phyloP scores from a whole-genome alignment of 2,888 invertebrate species.

The Cremastinae sp. region DNA sequence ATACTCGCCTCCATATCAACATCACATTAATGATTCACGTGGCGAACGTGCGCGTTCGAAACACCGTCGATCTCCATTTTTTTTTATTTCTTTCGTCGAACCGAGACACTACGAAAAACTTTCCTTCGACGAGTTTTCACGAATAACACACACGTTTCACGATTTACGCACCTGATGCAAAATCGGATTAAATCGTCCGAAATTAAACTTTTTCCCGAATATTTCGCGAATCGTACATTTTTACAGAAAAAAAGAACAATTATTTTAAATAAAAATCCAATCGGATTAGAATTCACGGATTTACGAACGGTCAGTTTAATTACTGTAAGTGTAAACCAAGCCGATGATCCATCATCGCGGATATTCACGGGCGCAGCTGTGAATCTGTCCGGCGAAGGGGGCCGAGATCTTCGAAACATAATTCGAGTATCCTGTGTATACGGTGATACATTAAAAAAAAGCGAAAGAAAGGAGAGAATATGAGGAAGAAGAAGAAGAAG shows the following conservation, averaged over 20 bases:
- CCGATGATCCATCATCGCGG: conserved; percentile 37
- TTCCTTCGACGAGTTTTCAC: too few relatives aligned
- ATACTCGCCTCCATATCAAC: neutral
- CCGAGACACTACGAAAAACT: too few relatives aligned
- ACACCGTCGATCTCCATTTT: too few relatives aligned
- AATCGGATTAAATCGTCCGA: too few relatives aligned
- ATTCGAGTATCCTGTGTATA: conserved; percentile 36
- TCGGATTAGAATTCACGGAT: neutral
- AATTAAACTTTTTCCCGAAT: too few relatives aligned
- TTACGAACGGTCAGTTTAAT: too few relatives aligned
- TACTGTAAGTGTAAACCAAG: neutral
- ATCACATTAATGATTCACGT: neutral
- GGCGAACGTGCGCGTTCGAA: too few relatives aligned
- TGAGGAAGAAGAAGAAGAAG: conserved; percentile 30
- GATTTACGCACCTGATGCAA: too few relatives aligned
- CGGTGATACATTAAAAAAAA: conserved; percentile 35
- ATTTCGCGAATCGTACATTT: too few relatives aligned
- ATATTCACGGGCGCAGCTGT: conserved; percentile 28
- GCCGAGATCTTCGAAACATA: conserved; percentile 39
- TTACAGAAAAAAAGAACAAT: too few relatives aligned
- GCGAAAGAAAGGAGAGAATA: neutral
- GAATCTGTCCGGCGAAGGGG: conserved; percentile 18
- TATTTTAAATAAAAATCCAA: neutral
- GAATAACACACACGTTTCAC: too few relatives aligned
- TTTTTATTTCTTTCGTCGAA: too few relatives aligned